Evolutionary conservation across 2,113 vertebrate species (phyloP).

Genomic region (Orthonyx spaldingii): DNA sequence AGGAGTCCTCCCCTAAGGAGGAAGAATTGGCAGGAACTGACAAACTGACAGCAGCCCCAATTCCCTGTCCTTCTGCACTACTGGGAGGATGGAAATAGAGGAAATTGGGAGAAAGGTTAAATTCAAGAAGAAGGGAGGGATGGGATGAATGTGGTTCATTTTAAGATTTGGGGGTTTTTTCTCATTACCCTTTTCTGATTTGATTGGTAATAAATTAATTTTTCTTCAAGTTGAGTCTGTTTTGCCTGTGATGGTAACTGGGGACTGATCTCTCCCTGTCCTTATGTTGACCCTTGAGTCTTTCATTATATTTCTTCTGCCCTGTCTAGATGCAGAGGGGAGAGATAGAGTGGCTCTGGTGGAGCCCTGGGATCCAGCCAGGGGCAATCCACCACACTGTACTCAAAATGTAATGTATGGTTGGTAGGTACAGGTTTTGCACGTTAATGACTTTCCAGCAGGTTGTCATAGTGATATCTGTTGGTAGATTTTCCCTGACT

Average conservation of each 20-base stretch:
- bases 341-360: background rate
- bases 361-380: background rate
- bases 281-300: background rate
- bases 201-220: background rate
- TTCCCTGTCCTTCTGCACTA: background rate
- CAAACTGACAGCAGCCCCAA: background rate
- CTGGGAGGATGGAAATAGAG: background rate
- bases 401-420: background rate
- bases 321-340: background rate
- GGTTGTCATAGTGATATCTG: background rate
- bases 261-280: background rate
- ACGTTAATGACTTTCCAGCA: background rate
- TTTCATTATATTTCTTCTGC: background rate
- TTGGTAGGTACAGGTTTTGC: background rate
- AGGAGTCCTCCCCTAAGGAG: background rate
- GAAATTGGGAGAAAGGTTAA: background rate
- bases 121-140: background rate
- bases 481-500: background rate
- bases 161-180: background rate
- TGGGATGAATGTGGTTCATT: background rate
- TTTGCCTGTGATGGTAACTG: fast-evolving
- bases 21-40: background rate
- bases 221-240: background rate
- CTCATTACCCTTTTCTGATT: background rate
- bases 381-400: background rate